phyloP scores from a whole-genome alignment of 1,140 invertebrate genomes.

The Drosophila nigromelanica region DNA sequence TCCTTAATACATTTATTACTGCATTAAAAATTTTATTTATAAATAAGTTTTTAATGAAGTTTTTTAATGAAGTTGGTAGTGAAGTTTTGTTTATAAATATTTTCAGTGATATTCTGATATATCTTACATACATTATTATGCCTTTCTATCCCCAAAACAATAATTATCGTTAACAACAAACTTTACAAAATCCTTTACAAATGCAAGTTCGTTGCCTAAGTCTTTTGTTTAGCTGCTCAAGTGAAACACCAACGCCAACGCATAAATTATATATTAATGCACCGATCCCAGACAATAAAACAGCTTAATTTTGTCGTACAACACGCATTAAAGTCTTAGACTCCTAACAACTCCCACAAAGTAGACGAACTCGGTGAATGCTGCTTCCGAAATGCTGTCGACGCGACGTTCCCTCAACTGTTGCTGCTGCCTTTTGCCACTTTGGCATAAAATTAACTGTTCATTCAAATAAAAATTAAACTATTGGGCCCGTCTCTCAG shows the following conservation, averaged over 20 bases:
- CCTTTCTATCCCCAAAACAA: neutral
- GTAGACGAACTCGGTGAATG: constrained; percentile 9
- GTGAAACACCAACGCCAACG: constrained; percentile 35
- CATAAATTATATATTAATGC: constrained; percentile 50
- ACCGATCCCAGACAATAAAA: constrained; percentile 25
- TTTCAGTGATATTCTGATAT: too few species aligned
- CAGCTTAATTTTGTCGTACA: constrained; percentile 51
- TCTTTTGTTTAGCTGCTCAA: constrained; percentile 33
- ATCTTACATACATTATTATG: too few species aligned
- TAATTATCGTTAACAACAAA: constrained; percentile 1
- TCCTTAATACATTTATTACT: neutral
- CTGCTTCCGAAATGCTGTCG: constrained; percentile 22
- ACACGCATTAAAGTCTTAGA: constrained; percentile 44
- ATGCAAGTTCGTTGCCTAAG: constrained; percentile 45
- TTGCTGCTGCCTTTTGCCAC: constrained; percentile 56
- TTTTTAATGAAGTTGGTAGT: too few species aligned
- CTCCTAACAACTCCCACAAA: constrained; percentile 47
- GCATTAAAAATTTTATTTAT: neutral
- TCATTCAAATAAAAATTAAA: constrained; percentile 81
- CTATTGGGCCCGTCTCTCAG: constrained; percentile 61
- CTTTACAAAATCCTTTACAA: neutral
- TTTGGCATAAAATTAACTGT: constrained; percentile 81
- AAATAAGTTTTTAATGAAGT: too few species aligned
- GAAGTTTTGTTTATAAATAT: too few species aligned
- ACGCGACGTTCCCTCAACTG: constrained; percentile 19